These are phyloP conservation scores for Chironomus tepperi DNA, from an alignment of 1,140 invertebrate species.

Conservation along the genomic window DNA sequence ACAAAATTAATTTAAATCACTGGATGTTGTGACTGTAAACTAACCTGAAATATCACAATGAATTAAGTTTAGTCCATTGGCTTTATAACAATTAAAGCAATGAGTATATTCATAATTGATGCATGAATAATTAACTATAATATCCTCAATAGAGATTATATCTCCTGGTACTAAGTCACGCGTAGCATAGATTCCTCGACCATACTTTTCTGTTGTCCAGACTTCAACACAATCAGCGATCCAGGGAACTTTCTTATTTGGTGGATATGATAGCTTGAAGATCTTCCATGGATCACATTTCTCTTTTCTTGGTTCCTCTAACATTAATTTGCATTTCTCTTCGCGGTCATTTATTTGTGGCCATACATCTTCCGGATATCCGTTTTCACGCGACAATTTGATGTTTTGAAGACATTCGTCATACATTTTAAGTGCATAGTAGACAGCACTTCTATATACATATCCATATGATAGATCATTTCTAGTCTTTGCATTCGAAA, in stretches of 20 bases:
- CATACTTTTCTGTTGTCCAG: constrained; percentile 46
- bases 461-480: not conserved
- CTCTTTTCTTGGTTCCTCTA: not conserved
- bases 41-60: constrained; percentile 58
- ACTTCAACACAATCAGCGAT: constrained; percentile 53
- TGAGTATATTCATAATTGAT: constrained; percentile 42
- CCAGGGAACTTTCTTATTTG: constrained; percentile 44
- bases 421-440: no score
- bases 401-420: not conserved
- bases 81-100: constrained; percentile 76
- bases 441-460: no score
- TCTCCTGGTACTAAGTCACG: constrained; percentile 61
- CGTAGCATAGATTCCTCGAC: constrained; percentile 54
- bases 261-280: constrained; percentile 38
- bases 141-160: constrained; percentile 64
- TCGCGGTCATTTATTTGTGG: not conserved
- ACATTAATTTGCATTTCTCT: not conserved
- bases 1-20: no score
- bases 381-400: not conserved
- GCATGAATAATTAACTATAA: constrained; percentile 22
- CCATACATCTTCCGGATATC: not conserved
- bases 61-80: constrained; percentile 51
- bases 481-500: not conserved
- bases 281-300: not conserved
- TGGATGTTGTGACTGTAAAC: constrained; percentile 51